phyloP scores from a whole-genome alignment of 2,888 invertebrate species.

The Archaeoteleia sp. region DNA sequence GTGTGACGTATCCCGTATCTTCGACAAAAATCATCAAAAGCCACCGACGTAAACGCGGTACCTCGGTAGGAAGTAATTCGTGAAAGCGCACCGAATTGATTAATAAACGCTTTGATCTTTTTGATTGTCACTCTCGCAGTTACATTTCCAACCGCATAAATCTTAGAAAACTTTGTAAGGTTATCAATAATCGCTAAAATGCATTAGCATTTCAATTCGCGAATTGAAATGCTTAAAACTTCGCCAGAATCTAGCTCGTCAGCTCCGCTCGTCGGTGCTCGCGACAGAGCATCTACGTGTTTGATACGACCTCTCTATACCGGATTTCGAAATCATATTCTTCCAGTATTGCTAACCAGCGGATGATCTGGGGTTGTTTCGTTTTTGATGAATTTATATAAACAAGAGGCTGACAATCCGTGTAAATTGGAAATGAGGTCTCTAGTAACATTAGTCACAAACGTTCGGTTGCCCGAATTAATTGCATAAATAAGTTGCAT shows the following conservation, averaged over 20 bases:
- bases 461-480: neutral
- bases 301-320: slow-evolving; percentile 21
- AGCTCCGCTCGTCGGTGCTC: slow-evolving; percentile 2
- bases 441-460: no score
- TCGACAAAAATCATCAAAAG: neutral
- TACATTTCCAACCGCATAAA: slow-evolving; percentile 48
- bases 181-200: slow-evolving; percentile 21
- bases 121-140: slow-evolving; percentile 22
- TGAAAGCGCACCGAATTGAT: slow-evolving; percentile 47
- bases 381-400: no score
- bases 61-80: slow-evolving; percentile 43
- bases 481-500: neutral
- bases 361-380: no score
- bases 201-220: neutral
- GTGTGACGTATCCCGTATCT: slow-evolving; percentile 7
- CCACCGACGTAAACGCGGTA: slow-evolving; percentile 41
- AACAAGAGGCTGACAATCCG: no score
- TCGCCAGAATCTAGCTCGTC: neutral
- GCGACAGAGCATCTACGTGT: slow-evolving; percentile 24
- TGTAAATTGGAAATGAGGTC: no score
- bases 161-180: slow-evolving; percentile 29
- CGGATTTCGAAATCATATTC: slow-evolving; percentile 57
- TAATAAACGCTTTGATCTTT: slow-evolving; percentile 41
- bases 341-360: no score
- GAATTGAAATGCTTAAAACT: neutral